A percentile compares a stretch with the other conserved stretches of the same genome.
phyloP scores from a whole-genome alignment of 2,797 vertebrate species.

The Rhinoraja longicauda region DNA sequence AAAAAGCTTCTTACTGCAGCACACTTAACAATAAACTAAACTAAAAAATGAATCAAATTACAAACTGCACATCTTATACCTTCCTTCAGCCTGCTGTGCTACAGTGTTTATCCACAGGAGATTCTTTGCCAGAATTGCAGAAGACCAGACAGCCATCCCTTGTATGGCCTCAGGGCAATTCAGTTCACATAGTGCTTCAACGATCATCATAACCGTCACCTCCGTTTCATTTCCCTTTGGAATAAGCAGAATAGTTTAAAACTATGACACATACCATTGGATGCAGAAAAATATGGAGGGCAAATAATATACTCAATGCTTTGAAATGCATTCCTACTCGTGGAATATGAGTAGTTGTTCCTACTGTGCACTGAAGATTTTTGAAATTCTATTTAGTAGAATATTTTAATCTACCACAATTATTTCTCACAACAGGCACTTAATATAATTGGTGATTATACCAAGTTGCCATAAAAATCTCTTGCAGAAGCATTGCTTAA shows the following conservation, averaged over 20 bases:
- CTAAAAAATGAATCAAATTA: not conserved
- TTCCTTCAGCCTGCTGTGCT: conserved; percentile 87
- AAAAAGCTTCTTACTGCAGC: no score
- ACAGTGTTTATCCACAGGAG: conserved; percentile 85
- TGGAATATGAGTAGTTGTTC: not conserved
- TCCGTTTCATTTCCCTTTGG: conserved; percentile 83
- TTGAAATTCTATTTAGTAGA: not conserved
- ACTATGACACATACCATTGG: not conserved
- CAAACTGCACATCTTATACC: conserved; percentile 58
- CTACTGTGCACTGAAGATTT: not conserved
- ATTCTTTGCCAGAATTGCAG: conserved; percentile 70
- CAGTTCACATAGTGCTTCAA: conserved; percentile 90
- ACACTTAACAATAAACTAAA: not conserved
- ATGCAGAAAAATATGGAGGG: not conserved
- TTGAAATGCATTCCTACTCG: not conserved
- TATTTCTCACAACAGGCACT: not conserved
- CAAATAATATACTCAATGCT: not conserved
- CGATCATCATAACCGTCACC: conserved; percentile 84
- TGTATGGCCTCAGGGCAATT: conserved; percentile 94
- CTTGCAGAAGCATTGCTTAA: not conserved
- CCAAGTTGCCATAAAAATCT: not conserved
- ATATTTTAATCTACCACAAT: not conserved
- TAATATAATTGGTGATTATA: no score
- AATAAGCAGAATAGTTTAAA: not conserved
- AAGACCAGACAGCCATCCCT: conserved; percentile 84